phyloP scores from a whole-genome alignment of 30 jellyfish, hydroid and myxozoan genomes.

The Aurelia coerulea region DNA sequence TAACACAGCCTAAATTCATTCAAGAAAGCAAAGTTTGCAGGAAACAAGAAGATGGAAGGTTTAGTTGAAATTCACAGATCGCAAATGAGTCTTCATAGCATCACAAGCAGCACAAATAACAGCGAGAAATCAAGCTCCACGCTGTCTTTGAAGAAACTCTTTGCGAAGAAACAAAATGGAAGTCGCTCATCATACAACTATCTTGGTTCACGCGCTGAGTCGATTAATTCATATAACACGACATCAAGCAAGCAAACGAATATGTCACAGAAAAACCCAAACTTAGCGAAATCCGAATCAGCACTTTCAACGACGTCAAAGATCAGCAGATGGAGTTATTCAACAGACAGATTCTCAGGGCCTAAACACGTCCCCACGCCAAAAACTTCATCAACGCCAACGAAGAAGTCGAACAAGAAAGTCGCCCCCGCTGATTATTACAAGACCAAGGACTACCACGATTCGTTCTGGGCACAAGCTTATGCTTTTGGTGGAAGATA shows the following conservation, averaged over 20 bases:
- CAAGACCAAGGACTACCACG: conserved; percentile 34
- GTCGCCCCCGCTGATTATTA: conserved; percentile 1
- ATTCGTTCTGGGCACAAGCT: conserved; percentile 55
- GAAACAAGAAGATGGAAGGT: conserved; percentile 47
- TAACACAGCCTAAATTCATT: too few relatives aligned
- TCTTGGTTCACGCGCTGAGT: conserved; percentile 55
- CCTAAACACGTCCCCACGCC: conserved; percentile 36
- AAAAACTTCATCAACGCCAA: not conserved
- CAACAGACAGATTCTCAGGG: conserved; percentile 58
- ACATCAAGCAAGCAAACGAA: conserved; percentile 15
- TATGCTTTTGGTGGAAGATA: conserved; percentile 65
- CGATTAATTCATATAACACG: conserved; percentile 54
- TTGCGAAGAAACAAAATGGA: conserved; percentile 39
- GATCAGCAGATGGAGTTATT: conserved; percentile 52
- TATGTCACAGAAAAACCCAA: conserved; percentile 23
- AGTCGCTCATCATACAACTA: conserved; percentile 20
- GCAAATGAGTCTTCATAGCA: conserved; percentile 50
- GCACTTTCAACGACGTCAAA: conserved; percentile 31
- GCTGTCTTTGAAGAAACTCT: conserved; percentile 52
- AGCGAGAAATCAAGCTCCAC: conserved; percentile 58
- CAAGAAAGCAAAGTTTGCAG: too few relatives aligned
- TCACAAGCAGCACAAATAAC: not conserved
- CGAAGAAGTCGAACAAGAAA: not conserved
- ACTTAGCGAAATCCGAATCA: conserved; percentile 30
- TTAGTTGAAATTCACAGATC: conserved; percentile 57